Conservation (phyloP, 2,888 invertebrate genomes). For the Eupithecia pulchellata region DNA sequence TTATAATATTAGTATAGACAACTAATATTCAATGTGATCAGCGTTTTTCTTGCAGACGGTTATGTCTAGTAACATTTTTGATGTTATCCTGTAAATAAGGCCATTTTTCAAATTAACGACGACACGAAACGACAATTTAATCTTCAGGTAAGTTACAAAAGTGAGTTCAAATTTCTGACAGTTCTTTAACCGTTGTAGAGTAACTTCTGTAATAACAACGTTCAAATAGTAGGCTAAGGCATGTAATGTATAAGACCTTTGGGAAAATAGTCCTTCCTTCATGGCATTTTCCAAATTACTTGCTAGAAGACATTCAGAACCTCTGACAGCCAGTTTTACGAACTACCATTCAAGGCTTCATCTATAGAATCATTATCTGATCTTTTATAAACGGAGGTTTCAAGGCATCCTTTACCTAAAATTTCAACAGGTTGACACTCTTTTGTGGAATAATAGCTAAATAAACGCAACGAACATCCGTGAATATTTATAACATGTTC, state of each 20-base stretch:
- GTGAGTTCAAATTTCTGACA: too few relatives aligned
- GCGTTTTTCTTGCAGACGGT: neutral
- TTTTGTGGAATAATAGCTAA: too few relatives aligned
- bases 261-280: neutral
- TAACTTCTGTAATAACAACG: neutral
- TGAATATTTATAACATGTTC: too few relatives aligned
- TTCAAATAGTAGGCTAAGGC: neutral
- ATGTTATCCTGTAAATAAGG: too few relatives aligned
- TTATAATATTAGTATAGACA: too few relatives aligned
- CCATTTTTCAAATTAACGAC: neutral
- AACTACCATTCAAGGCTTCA: neutral
- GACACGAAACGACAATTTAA: too few relatives aligned
- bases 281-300: neutral
- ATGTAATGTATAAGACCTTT: neutral
- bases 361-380: neutral
- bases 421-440: too few relatives aligned
- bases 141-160: neutral
- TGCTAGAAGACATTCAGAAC: neutral
- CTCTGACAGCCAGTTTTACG: neutral
- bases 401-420: conserved; percentile 56
- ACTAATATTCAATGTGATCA: neutral
- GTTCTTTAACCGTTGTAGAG: neutral
- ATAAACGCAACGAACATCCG: too few relatives aligned
- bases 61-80: neutral
- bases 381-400: neutral